Conservation (phyloP, 2,888 invertebrate genomes). For the Eupithecia centaureata region DNA sequence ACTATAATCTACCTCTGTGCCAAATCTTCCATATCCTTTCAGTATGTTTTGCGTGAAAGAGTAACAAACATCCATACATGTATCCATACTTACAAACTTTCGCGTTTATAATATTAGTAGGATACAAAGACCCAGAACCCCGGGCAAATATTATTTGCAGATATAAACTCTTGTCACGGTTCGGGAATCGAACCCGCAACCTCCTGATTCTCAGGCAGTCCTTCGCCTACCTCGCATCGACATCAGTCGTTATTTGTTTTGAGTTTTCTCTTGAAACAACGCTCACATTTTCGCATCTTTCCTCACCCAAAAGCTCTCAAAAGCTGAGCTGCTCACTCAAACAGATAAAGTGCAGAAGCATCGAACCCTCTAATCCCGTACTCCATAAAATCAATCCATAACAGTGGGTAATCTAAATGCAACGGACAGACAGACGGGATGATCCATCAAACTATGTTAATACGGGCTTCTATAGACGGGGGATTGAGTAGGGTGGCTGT, state of each 20-base stretch:
- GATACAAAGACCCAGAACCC: too few relatives aligned
- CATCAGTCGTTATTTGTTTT: neutral
- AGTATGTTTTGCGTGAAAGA: too few relatives aligned
- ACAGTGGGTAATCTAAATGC: slow-evolving; percentile 54
- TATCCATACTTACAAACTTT: too few relatives aligned
- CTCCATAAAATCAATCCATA: slow-evolving; percentile 70
- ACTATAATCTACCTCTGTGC: too few relatives aligned
- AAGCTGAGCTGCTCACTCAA: neutral
- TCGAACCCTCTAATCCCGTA: slow-evolving; percentile 27
- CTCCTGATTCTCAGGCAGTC: too few relatives aligned
- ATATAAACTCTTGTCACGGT: too few relatives aligned
- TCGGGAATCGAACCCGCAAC: too few relatives aligned
- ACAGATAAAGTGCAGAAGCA: slow-evolving; percentile 13
- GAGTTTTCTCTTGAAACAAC: neutral
- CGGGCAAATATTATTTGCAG: too few relatives aligned
- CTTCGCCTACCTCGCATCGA: too few relatives aligned
- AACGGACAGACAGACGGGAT: slow-evolving; percentile 47
- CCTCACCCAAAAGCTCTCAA: neutral
- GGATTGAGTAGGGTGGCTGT: slow-evolving; percentile 39
- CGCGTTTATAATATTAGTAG: too few relatives aligned
- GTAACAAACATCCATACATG: too few relatives aligned
- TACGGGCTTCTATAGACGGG: slow-evolving; percentile 42
- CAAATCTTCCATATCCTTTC: too few relatives aligned
- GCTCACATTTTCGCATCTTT: neutral
- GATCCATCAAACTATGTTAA: slow-evolving; percentile 74